These are phyloP conservation scores for Exephanes ischioxanthus DNA, from an alignment of 2,888 invertebrate species.

Conservation along the genomic window DNA sequence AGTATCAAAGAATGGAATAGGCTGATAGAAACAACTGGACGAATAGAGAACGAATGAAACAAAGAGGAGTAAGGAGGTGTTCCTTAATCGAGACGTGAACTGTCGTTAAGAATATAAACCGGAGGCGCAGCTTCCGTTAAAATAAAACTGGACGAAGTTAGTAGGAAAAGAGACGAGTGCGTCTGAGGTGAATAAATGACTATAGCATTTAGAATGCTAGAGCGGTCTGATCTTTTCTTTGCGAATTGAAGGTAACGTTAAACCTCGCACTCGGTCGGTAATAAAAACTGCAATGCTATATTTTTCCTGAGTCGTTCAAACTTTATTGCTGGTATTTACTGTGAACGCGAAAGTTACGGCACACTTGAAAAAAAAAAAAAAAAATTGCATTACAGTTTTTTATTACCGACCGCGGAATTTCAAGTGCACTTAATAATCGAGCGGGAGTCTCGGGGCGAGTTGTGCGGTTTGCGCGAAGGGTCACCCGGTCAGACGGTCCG, in stretches of 20 bases:
- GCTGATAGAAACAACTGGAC: slow-evolving; percentile 3
- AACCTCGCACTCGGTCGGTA: too few species aligned
- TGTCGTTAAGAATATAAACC: slow-evolving; percentile 52
- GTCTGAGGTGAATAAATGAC: neutral
- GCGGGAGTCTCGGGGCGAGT: slow-evolving; percentile 22
- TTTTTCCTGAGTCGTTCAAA: too few species aligned
- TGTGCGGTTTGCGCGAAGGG: slow-evolving; percentile 19
- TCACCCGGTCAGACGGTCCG: slow-evolving; percentile 50
- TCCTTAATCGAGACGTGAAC: slow-evolving; percentile 22
- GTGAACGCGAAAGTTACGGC: neutral
- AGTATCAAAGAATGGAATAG: neutral
- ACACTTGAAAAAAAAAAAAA: too few species aligned
- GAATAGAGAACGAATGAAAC: slow-evolving; percentile 26
- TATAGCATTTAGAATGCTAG: neutral
- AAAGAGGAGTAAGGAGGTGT: slow-evolving; percentile 21
- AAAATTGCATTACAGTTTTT: too few species aligned
- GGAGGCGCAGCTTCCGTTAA: slow-evolving; percentile 41
- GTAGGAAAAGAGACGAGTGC: neutral
- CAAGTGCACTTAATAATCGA: slow-evolving; percentile 20
- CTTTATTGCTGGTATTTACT: neutral
- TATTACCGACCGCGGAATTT: too few species aligned
- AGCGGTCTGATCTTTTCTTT: neutral
- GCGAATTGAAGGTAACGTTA: neutral
- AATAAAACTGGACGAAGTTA: neutral
- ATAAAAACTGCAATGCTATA: too few species aligned